Conservation (phyloP, 2,113 vertebrate genomes). For the Semicossyphus pulcher region DNA sequence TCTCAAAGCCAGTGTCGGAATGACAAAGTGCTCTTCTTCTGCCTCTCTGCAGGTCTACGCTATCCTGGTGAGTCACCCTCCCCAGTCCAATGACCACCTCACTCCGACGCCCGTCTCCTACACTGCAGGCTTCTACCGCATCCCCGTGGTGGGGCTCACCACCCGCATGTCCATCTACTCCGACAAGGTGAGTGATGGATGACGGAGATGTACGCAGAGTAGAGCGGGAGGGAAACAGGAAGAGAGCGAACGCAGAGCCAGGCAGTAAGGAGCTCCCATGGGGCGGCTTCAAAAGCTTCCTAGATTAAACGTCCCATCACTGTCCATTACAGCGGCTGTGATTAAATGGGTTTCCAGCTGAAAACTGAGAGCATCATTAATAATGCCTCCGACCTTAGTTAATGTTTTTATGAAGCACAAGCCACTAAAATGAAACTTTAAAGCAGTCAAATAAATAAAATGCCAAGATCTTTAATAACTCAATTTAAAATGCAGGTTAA, state of each 20-base stretch:
- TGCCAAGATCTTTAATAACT: slow-evolving; percentile 2
- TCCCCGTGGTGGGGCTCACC: slow-evolving; percentile 95
- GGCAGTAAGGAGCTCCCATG: slow-evolving; percentile 47
- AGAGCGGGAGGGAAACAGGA: slow-evolving; percentile 10
- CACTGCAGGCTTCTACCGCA: slow-evolving; percentile 99
- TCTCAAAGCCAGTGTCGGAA: slow-evolving; percentile 16
- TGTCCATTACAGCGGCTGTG: slow-evolving; percentile 66
- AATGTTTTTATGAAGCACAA: slow-evolving; percentile 42
- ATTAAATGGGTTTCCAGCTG: slow-evolving; percentile 68
- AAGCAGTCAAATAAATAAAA: slow-evolving; percentile 44
- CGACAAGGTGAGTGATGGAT: slow-evolving; percentile 90
- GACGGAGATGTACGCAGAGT: slow-evolving; percentile 7
- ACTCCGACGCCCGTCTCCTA: slow-evolving; percentile 98
- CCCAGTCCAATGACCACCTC: slow-evolving; percentile 97
- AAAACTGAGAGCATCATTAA: slow-evolving; percentile 67
- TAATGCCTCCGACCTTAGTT: slow-evolving; percentile 48
- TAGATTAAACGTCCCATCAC: slow-evolving; percentile 69
- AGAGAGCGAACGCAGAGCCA: slow-evolving; percentile 10
- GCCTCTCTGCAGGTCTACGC: slow-evolving; percentile 91
- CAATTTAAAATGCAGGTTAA: slow-evolving; percentile 6
- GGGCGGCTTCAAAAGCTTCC: slow-evolving; percentile 53
- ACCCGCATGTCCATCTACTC: slow-evolving; percentile 99
- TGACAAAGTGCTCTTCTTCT: slow-evolving; percentile 48
- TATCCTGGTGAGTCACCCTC: slow-evolving; percentile 98
- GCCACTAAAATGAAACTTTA: slow-evolving; percentile 44